Conservation (phyloP, 2,797 vertebrate species). For the Spondyliosoma cantharus region DNA sequence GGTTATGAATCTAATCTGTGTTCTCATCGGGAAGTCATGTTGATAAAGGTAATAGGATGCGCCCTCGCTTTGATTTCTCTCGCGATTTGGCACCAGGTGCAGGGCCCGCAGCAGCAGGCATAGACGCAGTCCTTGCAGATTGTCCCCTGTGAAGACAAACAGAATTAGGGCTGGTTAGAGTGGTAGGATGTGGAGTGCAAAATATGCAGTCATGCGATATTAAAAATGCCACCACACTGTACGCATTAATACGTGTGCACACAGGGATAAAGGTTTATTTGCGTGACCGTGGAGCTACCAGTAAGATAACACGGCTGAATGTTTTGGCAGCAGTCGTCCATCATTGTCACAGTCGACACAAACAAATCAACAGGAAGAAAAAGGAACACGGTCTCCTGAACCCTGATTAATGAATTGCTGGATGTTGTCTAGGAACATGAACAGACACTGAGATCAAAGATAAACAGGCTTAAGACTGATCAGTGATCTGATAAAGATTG, state of each 20-base stretch:
- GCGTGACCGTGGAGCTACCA: not conserved
- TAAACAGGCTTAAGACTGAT: constrained; percentile 34
- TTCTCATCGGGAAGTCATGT: constrained; percentile 32
- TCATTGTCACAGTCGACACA: constrained; percentile 1
- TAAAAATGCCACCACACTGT: not conserved
- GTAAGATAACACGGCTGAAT: not conserved
- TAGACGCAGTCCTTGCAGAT: constrained; percentile 76
- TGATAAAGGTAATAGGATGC: constrained; percentile 62
- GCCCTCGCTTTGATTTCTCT: constrained; percentile 75
- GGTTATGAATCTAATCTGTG: not conserved
- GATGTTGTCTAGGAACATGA: constrained; percentile 20
- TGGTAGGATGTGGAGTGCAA: too few species aligned
- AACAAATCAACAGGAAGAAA: constrained; percentile 12
- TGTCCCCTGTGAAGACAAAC: constrained; percentile 68
- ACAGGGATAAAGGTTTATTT: not conserved
- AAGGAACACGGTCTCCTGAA: not conserved
- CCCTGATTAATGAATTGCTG: constrained; percentile 19
- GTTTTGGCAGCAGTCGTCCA: constrained; percentile 4
- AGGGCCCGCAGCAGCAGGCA: constrained; percentile 75
- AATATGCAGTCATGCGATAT: not conserved
- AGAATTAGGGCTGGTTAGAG: not conserved
- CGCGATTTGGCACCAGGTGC: constrained; percentile 81
- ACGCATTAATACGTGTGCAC: too few species aligned
- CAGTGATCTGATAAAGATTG: constrained; percentile 36
- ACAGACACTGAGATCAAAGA: not conserved